Base-by-base conservation (phyloP, 2,113 vertebrate species). In the Leptobrachium ailaonicum region DNA sequence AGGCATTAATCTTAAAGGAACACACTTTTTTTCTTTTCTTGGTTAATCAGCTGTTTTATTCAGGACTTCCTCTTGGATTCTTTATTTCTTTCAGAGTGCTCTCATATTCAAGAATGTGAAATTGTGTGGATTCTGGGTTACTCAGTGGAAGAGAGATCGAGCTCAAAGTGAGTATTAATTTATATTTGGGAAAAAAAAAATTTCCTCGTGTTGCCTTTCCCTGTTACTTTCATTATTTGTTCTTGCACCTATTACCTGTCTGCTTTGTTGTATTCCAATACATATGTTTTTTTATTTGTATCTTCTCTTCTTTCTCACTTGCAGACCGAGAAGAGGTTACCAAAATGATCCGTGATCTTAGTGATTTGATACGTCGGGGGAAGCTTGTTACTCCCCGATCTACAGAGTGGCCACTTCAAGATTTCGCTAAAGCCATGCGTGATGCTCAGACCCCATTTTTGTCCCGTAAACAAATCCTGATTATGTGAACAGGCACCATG, bases 51-150 rank as follows among this genome's bases (percentile, higher is more conserved):
- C 20, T 12, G 0, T 66, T 54, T 0, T 9, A 20, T 4, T 68
- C 41, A 11, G 20, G 20, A 32, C 20, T 32, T 72, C 1, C 2
- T 47, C 44, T 53, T 4, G 4, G 9, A 60, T 20, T 40, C 73
- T 73, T 80, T 58, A 86, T 50, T 85, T 86, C 73, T 84, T 40
- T 0, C 89, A 99, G 98, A 95, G 98, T 0, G 91, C 94, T 0
- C 94, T 99, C 75, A 99, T 99, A 84, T 99, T 99, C 84, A 96
- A 94, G 80, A 92, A 99, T 41, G 83, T 97, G 79, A 95, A 89
- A 80, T 86, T 99, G 69, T 88, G 91, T 0, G 98, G 97, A 4
- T 98, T 99, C 89, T 99, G 97, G 97, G 89, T 98, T 83, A 96
- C 96, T 0, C 94, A 95, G 78, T 99, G 98, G 98, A 95, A 93